Base-by-base conservation (phyloP, 2,797 vertebrate species). In the Decapterus maruadsi region DNA sequence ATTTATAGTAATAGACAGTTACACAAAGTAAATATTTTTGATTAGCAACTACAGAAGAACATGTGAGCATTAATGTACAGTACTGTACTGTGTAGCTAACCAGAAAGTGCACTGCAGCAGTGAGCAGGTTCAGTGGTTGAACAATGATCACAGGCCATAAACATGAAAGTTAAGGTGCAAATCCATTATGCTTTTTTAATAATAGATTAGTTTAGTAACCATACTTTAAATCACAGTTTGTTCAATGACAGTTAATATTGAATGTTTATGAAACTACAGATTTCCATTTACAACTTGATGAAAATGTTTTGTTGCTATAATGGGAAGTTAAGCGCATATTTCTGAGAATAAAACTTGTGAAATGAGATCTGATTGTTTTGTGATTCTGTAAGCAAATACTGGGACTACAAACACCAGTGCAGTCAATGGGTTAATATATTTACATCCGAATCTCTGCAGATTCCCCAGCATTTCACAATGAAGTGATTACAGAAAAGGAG, bases 71-170 rank as follows among this genome's bases (percentile, higher is more conserved):
- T 57, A 80, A 68, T 61, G 68, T 78, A 77, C 82, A 87, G 73
- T 80, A 90, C 76, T 83, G 86, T 85, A 82, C 70, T 11, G 11
- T 77, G 46, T 62, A 84, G 78, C 77, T 83, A 72, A 82, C 63
- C 42, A 84, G 81, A 90, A 90, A 85, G 90, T 92, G 88, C 84
- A 81, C 73, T 53, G 73, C 75, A 78, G 75, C 84, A 74, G 86
- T 74, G 84, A 90, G 74, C 81, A 82, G 79, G 72, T 82, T 90
- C 72, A 82, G 80, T 86, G 77, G 72, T 67, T 55, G 71, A 90
- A 82, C 71, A 78, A 75, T 38, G 60, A 81, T 89, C 87, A 88
- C 73, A 83, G 71, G 82, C 94, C 94, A 95, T 94, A 93, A 94
- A 93, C 92, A 94, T 63, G 53, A 64, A 68, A 22, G 66, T 80